A percentile compares a stretch with the other conserved stretches of the same genome.
These are phyloP conservation scores for Homalodisca vitripennis DNA, from an alignment of 1,140 invertebrate genomes.

Conservation along the genomic window DNA sequence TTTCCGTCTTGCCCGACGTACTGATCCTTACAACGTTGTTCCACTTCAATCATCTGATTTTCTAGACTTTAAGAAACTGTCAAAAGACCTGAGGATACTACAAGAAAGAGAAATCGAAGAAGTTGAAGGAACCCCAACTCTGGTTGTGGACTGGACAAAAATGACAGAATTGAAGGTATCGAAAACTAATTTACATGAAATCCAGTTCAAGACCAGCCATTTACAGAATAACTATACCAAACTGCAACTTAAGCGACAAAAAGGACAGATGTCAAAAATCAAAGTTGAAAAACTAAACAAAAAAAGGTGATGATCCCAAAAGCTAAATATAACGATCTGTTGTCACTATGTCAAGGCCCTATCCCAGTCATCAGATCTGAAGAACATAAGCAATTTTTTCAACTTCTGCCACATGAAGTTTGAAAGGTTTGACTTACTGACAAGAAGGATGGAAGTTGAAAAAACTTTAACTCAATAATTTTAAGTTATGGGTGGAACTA, in stretches of 20 bases:
- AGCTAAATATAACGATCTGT: constrained; percentile 2
- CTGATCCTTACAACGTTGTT: neutral
- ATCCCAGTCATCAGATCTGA: neutral
- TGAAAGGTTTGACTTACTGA: no score
- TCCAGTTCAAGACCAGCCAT: constrained; percentile 16
- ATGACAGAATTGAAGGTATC: neutral
- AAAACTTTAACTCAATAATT: no score
- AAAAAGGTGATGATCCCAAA: constrained; percentile 2
- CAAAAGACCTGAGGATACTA: constrained; percentile 6
- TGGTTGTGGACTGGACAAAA: constrained; percentile 12
- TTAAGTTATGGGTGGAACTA: no score
- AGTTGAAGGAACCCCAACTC: constrained; percentile 5
- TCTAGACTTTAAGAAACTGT: constrained; percentile 6
- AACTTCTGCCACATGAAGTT: constrained; percentile 10
- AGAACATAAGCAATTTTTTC: constrained; percentile 12
- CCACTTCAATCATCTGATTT: neutral
- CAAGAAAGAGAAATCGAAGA: constrained; percentile 11
- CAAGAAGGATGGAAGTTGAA: no score
- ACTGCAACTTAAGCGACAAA: neutral
- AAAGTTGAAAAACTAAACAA: constrained; percentile 11
- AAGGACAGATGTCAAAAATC: neutral
- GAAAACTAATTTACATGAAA: neutral
- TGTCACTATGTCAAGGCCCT: constrained; percentile 3
- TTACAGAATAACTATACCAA: neutral
- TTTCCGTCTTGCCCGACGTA: neutral